Base-by-base conservation (phyloP, 2,888 invertebrate species). In the Chymomyza amoena region DNA sequence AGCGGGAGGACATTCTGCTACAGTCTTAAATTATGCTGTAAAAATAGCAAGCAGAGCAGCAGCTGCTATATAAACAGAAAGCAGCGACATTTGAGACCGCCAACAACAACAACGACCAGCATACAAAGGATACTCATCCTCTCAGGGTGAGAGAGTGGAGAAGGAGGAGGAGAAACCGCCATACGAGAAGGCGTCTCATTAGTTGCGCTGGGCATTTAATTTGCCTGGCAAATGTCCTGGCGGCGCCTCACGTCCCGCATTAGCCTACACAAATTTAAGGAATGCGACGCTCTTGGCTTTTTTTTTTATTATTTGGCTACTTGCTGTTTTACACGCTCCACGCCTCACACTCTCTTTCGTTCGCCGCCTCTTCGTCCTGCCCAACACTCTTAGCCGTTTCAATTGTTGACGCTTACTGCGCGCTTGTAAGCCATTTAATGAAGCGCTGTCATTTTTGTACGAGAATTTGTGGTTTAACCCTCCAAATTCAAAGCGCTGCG, bases 351-450 rank as follows among this genome's bases (percentile, higher is more conserved):
- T 13, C 32, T 7, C 32, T 32, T 32, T 7, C 4, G 32, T 9
- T 32, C 6, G 32, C 7, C 7, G 9, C 32, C 4, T 32, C 32
- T 13, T 13, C 39, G 15, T 6, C 5, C 13, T 9, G 1, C 7
- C 32, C 25, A 25, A 20, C 28, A 6, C 20, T 25, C 36, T n/a
- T 60, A 2, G 28, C 15, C 6, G 18, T 56, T 59, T 59, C 28
- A 28, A 15, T 59, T 59, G 25, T 32, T 25, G 25, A 4, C 25
- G 25, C 25, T 25, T 25, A 2, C 28, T 59, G 25, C 28, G 9
- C n/a, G 36, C 60, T 36, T 60, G 60, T 60, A 60, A 60, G 60
- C 36, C 60, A 32, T 60, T 60, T 60, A 60, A 60, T 60, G 36
- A 60, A 32, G 60, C 60, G 13, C 15, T 25, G 57, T 57, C 20